These are phyloP conservation scores for Scartelaos histophorus DNA, from an alignment of 2,113 vertebrate species.

Conservation along the genomic window DNA sequence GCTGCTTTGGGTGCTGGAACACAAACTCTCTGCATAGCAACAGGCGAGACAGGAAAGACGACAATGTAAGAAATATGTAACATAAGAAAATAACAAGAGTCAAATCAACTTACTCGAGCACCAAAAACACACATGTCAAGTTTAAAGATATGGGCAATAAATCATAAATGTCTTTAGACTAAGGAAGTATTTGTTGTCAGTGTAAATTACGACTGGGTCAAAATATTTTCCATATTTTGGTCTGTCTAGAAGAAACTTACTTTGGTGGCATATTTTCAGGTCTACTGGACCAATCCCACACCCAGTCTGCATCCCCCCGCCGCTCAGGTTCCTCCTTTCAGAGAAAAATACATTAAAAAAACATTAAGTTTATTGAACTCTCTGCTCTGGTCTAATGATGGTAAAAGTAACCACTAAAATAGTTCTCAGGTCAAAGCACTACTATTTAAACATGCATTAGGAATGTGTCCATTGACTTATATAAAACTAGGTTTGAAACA, in stretches of 20 bases:
- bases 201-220: neutral
- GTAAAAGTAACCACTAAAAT: neutral
- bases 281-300: slow-evolving; percentile 81
- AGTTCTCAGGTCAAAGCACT: neutral
- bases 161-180: slow-evolving; percentile 27
- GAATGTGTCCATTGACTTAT: neutral
- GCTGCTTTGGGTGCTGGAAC: slow-evolving; percentile 77
- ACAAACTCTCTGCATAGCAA: slow-evolving; percentile 74
- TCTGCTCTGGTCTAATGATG: neutral
- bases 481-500: neutral
- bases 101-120: slow-evolving; percentile 19
- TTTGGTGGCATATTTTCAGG: slow-evolving; percentile 79
- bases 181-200: slow-evolving; percentile 14
- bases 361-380: neutral
- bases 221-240: neutral
- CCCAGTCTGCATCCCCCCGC: slow-evolving; percentile 69
- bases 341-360: slow-evolving; percentile 1
- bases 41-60: slow-evolving; percentile 8
- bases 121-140: slow-evolving; percentile 31
- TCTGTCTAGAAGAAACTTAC: slow-evolving; percentile 53
- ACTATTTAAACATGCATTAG: neutral
- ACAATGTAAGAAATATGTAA: slow-evolving; percentile 28
- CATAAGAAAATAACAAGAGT: slow-evolving; percentile 42
- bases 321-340: slow-evolving; percentile 70
- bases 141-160: slow-evolving; percentile 29